Evolutionary conservation across 30 jellyfish, hydroid and myxozoan genomes (phyloP), one percentile per base, ranked within the genome.

Genomic region (Cassiopea xamachana): DNA sequence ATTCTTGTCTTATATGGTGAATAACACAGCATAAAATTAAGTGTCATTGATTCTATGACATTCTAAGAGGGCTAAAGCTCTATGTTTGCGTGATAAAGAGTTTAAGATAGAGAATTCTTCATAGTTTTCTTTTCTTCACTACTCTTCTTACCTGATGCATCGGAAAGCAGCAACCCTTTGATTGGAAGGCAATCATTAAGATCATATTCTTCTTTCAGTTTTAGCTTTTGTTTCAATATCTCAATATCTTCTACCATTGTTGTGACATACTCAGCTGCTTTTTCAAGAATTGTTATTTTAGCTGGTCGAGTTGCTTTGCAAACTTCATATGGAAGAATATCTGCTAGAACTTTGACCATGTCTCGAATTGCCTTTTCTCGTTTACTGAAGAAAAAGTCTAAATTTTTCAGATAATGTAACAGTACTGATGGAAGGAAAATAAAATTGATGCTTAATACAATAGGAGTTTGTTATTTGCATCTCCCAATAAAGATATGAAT

Each of bases 271-370:
- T 90, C 97, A 8, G 79, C 92, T 2, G 97, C 85, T 50, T 90
- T 90, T 2, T 77, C 81, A 60, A 90, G 92, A 48, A 90, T 75
- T 49, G 87, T 82, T 16, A 76, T 45, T 62, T 73, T 79, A n/a
- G 79, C 18, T n/a, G 92, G 92, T 43, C 97, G 97, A 12, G 92
- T 68, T 2, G 92, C 80, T 73, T 82, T 81, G 89, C 97, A 90
- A 2, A 90, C 97, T 73, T 90, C 89, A 62, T 90, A 90, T 7
- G 97, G 97, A 2, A 90, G 88, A 15, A 90, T 72, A 44, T 79
- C 89, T 17, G 69, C 81, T 61, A 90, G 79, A 1, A 55, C 60
- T 48, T 90, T 81, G 47, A 82, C 46, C 47, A 48, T 71, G 27
- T 82, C 92, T 7, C 79, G 89, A 55, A 90, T 90, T 45, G 97